These are phyloP conservation scores for Tridacna gigas DNA, from an alignment of 2,888 invertebrate genomes.

Conservation along the genomic window DNA sequence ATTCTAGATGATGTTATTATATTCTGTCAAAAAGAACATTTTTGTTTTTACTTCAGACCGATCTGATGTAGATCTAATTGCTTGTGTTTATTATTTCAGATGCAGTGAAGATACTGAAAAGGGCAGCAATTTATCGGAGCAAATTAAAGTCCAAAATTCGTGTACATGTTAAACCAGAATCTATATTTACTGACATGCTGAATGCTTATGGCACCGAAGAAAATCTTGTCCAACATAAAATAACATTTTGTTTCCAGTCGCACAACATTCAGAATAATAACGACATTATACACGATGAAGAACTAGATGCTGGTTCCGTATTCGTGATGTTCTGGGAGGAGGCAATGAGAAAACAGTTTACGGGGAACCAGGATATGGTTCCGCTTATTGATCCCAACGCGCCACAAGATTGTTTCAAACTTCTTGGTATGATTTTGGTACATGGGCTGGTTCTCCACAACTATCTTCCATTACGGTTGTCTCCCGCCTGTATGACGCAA, in stretches of 20 bases:
- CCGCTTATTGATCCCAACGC: conserved; percentile 60
- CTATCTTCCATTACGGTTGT: conserved; percentile 68
- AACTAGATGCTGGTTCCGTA: conserved; percentile 45
- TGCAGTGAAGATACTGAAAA: conserved; percentile 27
- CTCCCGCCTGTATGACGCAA: conserved; percentile 64
- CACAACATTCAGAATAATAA: conserved; percentile 25
- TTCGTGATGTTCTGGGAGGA: conserved; percentile 71
- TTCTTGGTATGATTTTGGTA: conserved; percentile 66
- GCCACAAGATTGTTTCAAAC: conserved; percentile 61
- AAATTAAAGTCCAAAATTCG: conserved; percentile 36
- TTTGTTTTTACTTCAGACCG: too few species aligned
- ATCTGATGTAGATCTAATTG: not conserved
- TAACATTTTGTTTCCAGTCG: conserved; percentile 46
- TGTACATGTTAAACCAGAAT: conserved; percentile 49
- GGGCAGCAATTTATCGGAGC: not conserved
- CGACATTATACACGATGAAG: conserved; percentile 47
- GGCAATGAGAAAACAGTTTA: conserved; percentile 66
- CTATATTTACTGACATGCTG: conserved; percentile 44
- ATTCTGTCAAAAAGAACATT: too few species aligned
- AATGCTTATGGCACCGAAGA: conserved; percentile 47
- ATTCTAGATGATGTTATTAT: too few species aligned
- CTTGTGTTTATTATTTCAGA: conserved; percentile 27
- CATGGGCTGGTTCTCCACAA: conserved; percentile 69
- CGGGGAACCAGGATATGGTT: conserved; percentile 66
- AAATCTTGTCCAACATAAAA: conserved; percentile 37